Base-by-base conservation (phyloP, 2,888 invertebrate species). In the Ornithoptera priamus region DNA sequence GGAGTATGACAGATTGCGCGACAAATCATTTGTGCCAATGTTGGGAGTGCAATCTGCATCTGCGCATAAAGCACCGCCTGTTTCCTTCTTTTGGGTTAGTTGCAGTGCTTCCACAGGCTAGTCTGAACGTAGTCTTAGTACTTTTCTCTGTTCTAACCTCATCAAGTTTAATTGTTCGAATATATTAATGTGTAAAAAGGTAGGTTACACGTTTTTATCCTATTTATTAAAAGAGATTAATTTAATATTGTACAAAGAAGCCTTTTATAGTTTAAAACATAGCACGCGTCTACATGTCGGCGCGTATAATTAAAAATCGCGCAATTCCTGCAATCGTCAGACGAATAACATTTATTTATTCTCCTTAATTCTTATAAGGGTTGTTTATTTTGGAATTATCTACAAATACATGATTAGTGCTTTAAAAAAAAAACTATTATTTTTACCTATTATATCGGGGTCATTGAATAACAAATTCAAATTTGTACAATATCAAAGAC, bases 21-120 rank as follows among this genome's bases (percentile, higher is more conserved):
- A 65, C 71, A 69, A 62, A 69, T 61, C 71, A 67, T 42, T 63
- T 75, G 76, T 73, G 66, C 69, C 73, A 71, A 74, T 67, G 69
- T 74, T 70, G 73, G 75, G 75, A 75, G 71, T 77, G 78, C 78
- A 78, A 69, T 71, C 69, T 77, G 75, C 75, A 77, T 74, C 74
- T 76, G 78, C 77, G 79, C 78, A 75, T 63, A 70, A 57, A 64
- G 61, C 60, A 42, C 70, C 61, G 61, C 64, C 64, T 67, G 53
- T 70, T 60, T 61, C 57, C 60, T 61, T 46, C 60, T 65, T 3
- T 56, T 46, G 64, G 70, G 64, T 70, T 64, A 70, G 70, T 70
- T 61, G 46, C 60, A 67, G 46, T 46, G 42, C 56, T 64, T 65
- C 57, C 61, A 61, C 62, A 46, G 36, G n/a, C 39, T 20, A 22